A percentile compares a stretch with the other conserved stretches of the same genome.
Conservation (phyloP, 1,140 invertebrate species). For the Ips nitidus region DNA sequence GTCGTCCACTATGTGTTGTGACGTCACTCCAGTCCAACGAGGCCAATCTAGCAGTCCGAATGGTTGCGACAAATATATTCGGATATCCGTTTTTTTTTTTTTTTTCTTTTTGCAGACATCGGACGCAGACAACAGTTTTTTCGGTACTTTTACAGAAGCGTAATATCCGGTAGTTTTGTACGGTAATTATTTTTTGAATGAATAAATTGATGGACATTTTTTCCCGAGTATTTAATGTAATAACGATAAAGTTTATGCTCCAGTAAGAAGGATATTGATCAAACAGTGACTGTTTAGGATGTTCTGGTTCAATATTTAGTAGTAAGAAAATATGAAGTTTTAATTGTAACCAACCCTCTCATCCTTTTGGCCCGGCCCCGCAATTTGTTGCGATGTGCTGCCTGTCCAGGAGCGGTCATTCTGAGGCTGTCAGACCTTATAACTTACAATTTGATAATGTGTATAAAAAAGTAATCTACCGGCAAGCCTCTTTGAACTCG, state of each 20-base stretch:
- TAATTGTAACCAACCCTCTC: too few relatives aligned
- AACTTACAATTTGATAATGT: too few relatives aligned
- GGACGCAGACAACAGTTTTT: background rate
- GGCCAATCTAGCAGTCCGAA: conserved; percentile 32
- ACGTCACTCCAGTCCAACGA: background rate
- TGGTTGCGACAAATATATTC: conserved; percentile 36
- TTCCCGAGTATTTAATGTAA: background rate
- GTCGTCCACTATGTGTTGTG: background rate
- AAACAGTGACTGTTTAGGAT: background rate
- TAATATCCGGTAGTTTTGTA: background rate
- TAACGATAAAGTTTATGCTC: background rate
- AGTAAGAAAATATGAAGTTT: too few relatives aligned
- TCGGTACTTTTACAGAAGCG: background rate
- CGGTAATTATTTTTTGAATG: background rate
- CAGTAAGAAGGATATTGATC: conserved; percentile 3
- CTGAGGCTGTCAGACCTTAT: too few relatives aligned
- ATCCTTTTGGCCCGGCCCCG: too few relatives aligned
- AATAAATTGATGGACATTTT: background rate
- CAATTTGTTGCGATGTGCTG: too few relatives aligned
- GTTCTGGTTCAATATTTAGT: too few relatives aligned
- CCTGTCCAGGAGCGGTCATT: too few relatives aligned
- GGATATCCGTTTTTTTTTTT: conserved; percentile 32
- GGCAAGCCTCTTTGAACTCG: too few relatives aligned
- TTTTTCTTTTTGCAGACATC: background rate
- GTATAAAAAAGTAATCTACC: too few relatives aligned